Conservation (phyloP, 1,140 invertebrate genomes). For the Palaemon carinicauda region DNA sequence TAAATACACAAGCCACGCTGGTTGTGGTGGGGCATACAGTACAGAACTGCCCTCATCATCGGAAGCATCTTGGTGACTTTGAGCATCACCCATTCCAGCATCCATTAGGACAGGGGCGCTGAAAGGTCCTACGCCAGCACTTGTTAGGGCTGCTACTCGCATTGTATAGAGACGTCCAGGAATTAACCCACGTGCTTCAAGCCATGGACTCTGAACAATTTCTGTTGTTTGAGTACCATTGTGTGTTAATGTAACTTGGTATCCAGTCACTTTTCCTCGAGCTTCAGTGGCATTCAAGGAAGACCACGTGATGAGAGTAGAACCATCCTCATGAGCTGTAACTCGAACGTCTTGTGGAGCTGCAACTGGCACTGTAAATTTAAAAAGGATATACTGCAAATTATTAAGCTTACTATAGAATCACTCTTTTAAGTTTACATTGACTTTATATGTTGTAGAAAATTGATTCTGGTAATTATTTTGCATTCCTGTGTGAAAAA, state of each 20-base stretch:
- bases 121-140: constrained; percentile 49
- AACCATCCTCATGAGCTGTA: constrained; percentile 27
- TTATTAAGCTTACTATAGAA: too few species aligned
- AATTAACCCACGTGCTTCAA: constrained; percentile 41
- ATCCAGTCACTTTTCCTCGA: constrained; percentile 44
- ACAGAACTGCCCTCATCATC: constrained; percentile 18
- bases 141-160: constrained; percentile 51
- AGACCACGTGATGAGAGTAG: constrained; percentile 46
- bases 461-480: too few species aligned
- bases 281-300: constrained; percentile 12
- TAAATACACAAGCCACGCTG: constrained; percentile 53
- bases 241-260: constrained; percentile 47
- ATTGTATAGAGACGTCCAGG: constrained; percentile 51
- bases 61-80: background rate
- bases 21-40: constrained; percentile 42
- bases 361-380: constrained; percentile 37
- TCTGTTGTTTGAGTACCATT: constrained; percentile 49
- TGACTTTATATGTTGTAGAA: too few species aligned
- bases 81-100: background rate
- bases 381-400: background rate
- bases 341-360: constrained; percentile 39
- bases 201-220: constrained; percentile 43
- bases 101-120: constrained; percentile 40
- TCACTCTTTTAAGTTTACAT: too few species aligned
- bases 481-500: background rate